Percentiles rank a stretch among this genome's conserved stretches.
These are phyloP conservation scores for Leucophenga montana DNA, from an alignment of 2,888 invertebrate species.

Conservation along the genomic window DNA sequence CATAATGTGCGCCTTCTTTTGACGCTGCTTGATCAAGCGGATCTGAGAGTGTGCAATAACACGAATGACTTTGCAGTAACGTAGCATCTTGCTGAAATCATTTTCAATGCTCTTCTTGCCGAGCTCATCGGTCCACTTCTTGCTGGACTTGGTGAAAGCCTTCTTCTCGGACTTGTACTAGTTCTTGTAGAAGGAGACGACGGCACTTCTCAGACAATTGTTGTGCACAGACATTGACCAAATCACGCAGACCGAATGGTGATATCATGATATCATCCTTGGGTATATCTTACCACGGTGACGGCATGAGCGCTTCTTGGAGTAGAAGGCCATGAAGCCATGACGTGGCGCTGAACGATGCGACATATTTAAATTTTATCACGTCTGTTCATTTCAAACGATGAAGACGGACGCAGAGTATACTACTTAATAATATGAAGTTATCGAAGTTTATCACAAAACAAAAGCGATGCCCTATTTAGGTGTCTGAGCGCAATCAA, in stretches of 20 bases:
- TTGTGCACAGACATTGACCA: constrained; percentile 98
- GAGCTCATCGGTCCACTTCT: constrained; percentile 98
- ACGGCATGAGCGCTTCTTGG: constrained; percentile 96
- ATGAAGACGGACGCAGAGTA: constrained; percentile 66
- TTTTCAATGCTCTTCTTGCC: constrained; percentile 97
- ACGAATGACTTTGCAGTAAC: constrained; percentile 97
- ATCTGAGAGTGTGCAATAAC: constrained; percentile 99
- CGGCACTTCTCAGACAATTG: constrained; percentile 99
- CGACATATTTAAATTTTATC: constrained; percentile 75
- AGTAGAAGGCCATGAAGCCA: constrained; percentile 99
- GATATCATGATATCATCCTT: constrained; percentile 92
- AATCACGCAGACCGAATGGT: constrained; percentile 94
- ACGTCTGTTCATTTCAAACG: constrained; percentile 64
- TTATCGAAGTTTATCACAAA: too few relatives aligned
- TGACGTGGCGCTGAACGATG: constrained; percentile 99
- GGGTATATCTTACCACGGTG: constrained; percentile 99
- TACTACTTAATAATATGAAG: too few relatives aligned
- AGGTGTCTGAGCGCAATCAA: too few relatives aligned
- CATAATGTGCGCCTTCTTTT: constrained; percentile 99
- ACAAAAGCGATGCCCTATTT: too few relatives aligned
- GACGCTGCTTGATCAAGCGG: constrained; percentile 96
- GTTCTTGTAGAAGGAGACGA: constrained; percentile 99
- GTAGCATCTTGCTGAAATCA: constrained; percentile 97
- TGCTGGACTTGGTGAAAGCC: constrained; percentile 98
- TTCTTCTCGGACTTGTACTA: constrained; percentile 99